A percentile compares a stretch with the other conserved stretches of the same genome.
Conservation (phyloP, 2,113 vertebrate species). For the Brachyistius frenatus region DNA sequence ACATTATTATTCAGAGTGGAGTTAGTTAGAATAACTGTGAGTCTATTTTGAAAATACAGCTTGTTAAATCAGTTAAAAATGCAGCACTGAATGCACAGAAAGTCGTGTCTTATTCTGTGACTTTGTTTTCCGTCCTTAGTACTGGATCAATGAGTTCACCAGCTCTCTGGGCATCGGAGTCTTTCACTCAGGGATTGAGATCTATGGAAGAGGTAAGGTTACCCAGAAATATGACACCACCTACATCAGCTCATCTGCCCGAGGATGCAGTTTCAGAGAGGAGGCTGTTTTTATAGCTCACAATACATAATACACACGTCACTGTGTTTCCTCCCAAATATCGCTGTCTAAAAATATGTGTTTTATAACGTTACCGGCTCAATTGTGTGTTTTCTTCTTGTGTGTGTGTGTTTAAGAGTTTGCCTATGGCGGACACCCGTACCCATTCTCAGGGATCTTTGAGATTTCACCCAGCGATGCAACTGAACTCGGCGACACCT, state of each 20-base stretch:
- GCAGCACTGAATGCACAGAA: background rate
- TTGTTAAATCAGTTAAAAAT: background rate
- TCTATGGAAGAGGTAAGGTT: constrained; percentile 95
- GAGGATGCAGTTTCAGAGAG: constrained; percentile 4
- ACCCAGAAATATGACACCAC: constrained; percentile 7
- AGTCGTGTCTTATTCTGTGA: background rate
- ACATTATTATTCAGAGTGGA: too few species aligned
- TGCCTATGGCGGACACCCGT: constrained; percentile 98
- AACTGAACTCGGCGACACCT: constrained; percentile 96
- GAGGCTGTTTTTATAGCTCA: background rate
- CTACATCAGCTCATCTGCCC: background rate
- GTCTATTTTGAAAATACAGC: background rate
- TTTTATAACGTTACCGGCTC: background rate
- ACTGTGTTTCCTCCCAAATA: background rate
- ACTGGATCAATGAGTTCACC: constrained; percentile 99
- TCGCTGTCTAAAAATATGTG: background rate
- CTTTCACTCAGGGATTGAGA: constrained; percentile 98
- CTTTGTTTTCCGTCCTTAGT: constrained; percentile 80
- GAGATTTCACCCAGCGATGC: constrained; percentile 98
- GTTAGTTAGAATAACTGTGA: too few species aligned
- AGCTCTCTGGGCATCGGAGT: constrained; percentile 97
- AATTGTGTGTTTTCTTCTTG: background rate
- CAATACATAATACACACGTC: background rate
- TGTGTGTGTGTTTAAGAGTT: constrained; percentile 87
- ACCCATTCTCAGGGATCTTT: constrained; percentile 99